A percentile compares a stretch with the other conserved stretches of the same genome.
Conservation (phyloP, 35 echinoderm and acorn worm species). For the Apostichopus japonicus region DNA sequence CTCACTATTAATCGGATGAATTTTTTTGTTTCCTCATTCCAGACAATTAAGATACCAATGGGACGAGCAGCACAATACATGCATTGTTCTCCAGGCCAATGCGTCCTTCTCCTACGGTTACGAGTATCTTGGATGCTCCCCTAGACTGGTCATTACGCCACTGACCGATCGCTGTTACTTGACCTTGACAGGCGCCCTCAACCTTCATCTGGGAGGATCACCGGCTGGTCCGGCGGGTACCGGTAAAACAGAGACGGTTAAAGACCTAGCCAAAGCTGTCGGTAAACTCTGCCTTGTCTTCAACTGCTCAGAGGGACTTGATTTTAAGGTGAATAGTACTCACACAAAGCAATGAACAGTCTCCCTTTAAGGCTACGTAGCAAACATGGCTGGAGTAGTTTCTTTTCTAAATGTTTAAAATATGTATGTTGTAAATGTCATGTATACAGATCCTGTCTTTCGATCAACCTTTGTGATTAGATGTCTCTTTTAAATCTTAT, state of each 20-base stretch:
- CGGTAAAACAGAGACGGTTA: slow-evolving; percentile 97
- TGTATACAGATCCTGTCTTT: too few species aligned
- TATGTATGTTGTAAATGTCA: too few species aligned
- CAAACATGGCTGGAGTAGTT: too few species aligned
- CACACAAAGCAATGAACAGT: too few species aligned
- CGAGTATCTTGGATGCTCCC: slow-evolving; percentile 97
- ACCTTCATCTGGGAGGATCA: slow-evolving; percentile 89
- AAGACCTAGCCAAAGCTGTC: slow-evolving; percentile 91
- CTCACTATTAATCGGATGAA: not conserved
- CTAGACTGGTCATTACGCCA: slow-evolving; percentile 94
- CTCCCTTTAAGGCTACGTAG: too few species aligned
- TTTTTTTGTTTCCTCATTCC: not conserved
- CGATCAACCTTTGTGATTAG: too few species aligned
- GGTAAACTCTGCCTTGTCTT: slow-evolving; percentile 97
- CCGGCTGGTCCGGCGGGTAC: slow-evolving; percentile 96
- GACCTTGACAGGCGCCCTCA: slow-evolving; percentile 91
- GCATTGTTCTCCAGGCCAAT: slow-evolving; percentile 91
- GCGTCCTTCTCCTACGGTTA: slow-evolving; percentile 96
- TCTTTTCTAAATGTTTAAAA: too few species aligned
- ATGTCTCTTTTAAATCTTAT: too few species aligned
- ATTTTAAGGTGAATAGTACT: slow-evolving; percentile 80
- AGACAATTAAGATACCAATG: slow-evolving; percentile 97
- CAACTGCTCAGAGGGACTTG: slow-evolving; percentile 97
- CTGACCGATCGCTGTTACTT: slow-evolving; percentile 96
- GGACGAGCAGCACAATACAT: slow-evolving; percentile 97